Conservation (phyloP, 2,888 invertebrate genomes). For the Hecatera dysodea region DNA sequence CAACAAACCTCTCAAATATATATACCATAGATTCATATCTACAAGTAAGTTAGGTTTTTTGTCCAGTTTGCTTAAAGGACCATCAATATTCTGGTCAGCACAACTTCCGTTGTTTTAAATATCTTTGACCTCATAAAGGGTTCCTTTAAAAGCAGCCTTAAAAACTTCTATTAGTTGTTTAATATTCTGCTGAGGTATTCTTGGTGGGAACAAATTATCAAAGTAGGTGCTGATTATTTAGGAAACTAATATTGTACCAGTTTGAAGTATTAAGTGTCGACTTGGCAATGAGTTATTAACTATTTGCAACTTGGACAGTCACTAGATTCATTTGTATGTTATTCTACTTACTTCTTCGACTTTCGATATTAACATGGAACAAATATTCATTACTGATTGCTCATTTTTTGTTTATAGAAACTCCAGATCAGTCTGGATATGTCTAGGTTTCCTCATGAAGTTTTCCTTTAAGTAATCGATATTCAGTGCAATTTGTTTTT, state of each 20-base stretch:
- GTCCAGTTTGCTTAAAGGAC: not conserved
- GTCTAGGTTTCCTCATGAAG: not conserved
- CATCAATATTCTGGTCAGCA: slow-evolving; percentile 35
- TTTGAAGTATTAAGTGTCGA: slow-evolving; percentile 6
- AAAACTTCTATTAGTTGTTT: slow-evolving; percentile 28
- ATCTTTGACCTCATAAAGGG: slow-evolving; percentile 25
- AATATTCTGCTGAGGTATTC: slow-evolving; percentile 13
- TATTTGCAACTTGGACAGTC: slow-evolving; percentile 1
- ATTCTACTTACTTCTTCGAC: not conserved
- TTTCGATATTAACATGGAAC: not conserved
- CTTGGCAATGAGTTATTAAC: slow-evolving; percentile 13
- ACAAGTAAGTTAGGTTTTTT: not conserved
- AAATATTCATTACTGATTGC: not conserved
- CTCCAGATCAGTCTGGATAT: not conserved
- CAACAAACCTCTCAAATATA: too few species aligned
- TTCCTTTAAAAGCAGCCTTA: slow-evolving; percentile 19
- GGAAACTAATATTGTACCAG: slow-evolving; percentile 12
- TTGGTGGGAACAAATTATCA: not conserved
- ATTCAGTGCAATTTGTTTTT: not conserved
- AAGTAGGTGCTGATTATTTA: not conserved
- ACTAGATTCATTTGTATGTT: not conserved
- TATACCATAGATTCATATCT: too few species aligned
- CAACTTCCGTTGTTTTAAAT: slow-evolving; percentile 33
- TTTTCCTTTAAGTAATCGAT: not conserved
- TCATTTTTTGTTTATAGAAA: not conserved